Conservation (phyloP, 2,113 vertebrate species). For the Antechinus flavipes region DNA sequence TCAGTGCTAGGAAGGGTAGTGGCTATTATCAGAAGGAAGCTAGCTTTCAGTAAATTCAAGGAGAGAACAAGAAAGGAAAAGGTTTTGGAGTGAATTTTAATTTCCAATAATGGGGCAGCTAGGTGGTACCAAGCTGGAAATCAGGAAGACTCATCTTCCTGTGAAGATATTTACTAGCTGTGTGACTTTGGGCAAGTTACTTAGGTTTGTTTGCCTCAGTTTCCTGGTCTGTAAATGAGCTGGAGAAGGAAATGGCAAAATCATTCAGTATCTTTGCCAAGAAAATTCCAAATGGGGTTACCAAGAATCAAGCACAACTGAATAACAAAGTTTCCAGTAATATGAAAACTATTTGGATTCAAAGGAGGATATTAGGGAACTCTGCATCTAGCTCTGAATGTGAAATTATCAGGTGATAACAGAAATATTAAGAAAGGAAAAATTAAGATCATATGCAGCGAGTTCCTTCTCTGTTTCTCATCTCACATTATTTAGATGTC, state of each 20-base stretch:
- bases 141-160: neutral
- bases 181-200: neutral
- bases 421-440: neutral
- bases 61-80: neutral
- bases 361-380: neutral
- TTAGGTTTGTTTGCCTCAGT: neutral
- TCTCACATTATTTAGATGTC: neutral
- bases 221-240: neutral
- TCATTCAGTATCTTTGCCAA: neutral
- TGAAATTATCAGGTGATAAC: neutral
- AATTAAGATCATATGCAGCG: neutral
- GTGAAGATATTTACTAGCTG: neutral
- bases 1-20: neutral
- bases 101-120: neutral
- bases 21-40: neutral
- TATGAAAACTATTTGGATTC: neutral
- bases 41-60: neutral
- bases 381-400: neutral
- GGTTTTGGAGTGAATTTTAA: neutral
- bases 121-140: neutral
- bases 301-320: neutral
- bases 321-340: neutral
- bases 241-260: neutral
- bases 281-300: neutral
- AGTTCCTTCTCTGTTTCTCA: neutral